Evolutionary conservation across 2,797 vertebrate genomes (phyloP), one percentile per base, ranked within the genome.

Genomic region (Atherinosoma microstoma): DNA sequence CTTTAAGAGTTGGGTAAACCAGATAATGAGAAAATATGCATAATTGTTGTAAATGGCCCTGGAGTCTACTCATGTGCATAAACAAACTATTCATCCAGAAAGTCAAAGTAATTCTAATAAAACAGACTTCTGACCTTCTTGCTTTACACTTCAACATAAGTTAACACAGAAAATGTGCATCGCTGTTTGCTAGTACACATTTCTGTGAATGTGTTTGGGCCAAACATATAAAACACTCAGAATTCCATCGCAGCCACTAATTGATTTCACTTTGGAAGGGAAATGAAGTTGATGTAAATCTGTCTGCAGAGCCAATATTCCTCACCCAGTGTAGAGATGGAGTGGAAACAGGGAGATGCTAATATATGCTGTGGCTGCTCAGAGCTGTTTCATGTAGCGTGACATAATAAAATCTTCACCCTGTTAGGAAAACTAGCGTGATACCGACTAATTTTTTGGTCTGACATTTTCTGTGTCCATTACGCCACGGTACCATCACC

Each of bases 221-320:
- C 63, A 61, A 32, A 75, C 66, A 74, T 69, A 75, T 73, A 70
- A 84, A 78, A 53, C 58, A 57, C 68, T 73, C 53, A 10, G 8
- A 74, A 71, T 76, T 79, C 65, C 56, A 56, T 34, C 35, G 63
- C 27, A 64, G 78, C 72, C 49, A 53, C 13, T 69, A 73, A 85
- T 62, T 83, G 73, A 81, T 80, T 81, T 80, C 56, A 83, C 79
- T 78, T 78, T 35, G 64, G 69, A 76, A 27, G 75, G 66, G 66
- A 75, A 81, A 81, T 71, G 68, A 73, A 85, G 67, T 59, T 69
- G 76, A 87, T 79, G 70, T 76, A 81, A 87, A 88, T 84, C 58
- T 84, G 77, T 76, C 75, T 49, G 36, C 73, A 80, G 83, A 80
- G 80, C 63, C 70, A 68, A 58, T 79, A 77, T 80, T 62, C 51